Evolutionary conservation across 2,797 vertebrate species (phyloP).

Genomic region (Erethizon dorsatum): DNA sequence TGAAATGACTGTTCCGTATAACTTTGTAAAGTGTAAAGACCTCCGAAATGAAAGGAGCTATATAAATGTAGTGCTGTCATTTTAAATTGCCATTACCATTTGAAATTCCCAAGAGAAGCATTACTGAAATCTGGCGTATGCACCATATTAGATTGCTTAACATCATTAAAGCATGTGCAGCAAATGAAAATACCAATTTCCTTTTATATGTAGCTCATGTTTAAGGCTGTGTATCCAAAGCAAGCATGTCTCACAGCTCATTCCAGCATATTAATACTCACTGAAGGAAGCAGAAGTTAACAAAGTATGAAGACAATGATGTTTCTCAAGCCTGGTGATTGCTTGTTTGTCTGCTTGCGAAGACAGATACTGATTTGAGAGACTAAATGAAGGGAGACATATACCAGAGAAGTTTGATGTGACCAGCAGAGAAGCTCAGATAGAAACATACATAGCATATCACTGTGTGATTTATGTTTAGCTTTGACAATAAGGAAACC

Average conservation of each 20-base stretch:
- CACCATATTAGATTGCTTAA: constrained; percentile 86
- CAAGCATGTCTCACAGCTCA: constrained; percentile 64
- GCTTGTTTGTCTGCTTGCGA: constrained; percentile 67
- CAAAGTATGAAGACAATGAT: constrained; percentile 83
- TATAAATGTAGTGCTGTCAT: constrained; percentile 85
- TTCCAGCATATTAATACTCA: constrained; percentile 69
- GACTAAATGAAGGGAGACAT: constrained; percentile 81
- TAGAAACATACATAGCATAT: constrained; percentile 33
- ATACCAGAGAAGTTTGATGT: constrained; percentile 77
- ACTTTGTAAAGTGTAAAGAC: constrained; percentile 86
- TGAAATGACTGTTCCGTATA: constrained; percentile 81
- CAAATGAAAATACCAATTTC: constrained; percentile 86
- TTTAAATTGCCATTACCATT: constrained; percentile 85
- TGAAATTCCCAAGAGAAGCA: constrained; percentile 85
- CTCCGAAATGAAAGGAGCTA: constrained; percentile 82
- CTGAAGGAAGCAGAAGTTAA: constrained; percentile 76
- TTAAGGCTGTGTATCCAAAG: constrained; percentile 78
- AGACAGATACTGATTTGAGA: constrained; percentile 68
- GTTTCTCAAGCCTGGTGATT: constrained; percentile 66
- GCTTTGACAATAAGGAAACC: constrained; percentile 79
- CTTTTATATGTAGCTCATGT: constrained; percentile 72
- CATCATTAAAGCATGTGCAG: constrained; percentile 85
- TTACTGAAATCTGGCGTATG: constrained; percentile 84
- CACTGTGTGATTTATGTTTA: constrained; percentile 78
- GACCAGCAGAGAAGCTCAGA: constrained; percentile 66